Base-by-base conservation (phyloP, 2,797 vertebrate genomes). In the Coilia nasus region DNA sequence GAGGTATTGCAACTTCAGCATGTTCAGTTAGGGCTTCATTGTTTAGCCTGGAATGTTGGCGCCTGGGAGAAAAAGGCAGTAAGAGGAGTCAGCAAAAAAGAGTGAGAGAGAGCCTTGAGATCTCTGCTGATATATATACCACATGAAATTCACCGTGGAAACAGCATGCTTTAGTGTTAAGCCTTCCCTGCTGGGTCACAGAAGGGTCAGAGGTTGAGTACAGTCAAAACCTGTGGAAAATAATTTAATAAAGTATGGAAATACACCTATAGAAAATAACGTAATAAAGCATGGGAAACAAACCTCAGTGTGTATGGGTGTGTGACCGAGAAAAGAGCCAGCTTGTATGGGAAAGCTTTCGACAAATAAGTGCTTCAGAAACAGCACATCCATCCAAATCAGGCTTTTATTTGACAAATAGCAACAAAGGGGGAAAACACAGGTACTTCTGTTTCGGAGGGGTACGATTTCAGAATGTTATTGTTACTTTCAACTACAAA, bases 401-500 rank as follows among this genome's bases (percentile, higher is more conserved):
- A 47, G 46, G 31, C 67, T 19, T 41, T 41, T 17, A 75, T 75
- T 75, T 35, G 67, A 41, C 31, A 35, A 41, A 41, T 75, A 17
- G 14, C 67, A 75, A 75, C 67, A 41, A 41, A 75, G 15, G 31
- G 28, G 3, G 15, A 75, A 75, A 41, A 19, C 3, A 41, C 64
- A 15, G 28, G 67, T 21, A 41, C 67, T 75, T 75, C 67, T 31
- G 2, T 31, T 10, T 12, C 28, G 14, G 64, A 25, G 15, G 17
- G 67, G 67, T 75, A 41, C 17, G 0, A 75, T 75, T 75, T 75
- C 19, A 28, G 15, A 75, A 19, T 75, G 28, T 75, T 75, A 41
- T 75, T 14, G 64, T 82, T 64, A 21, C 47, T 56, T 75, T 75
- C 31, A 75, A 75, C 67, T 75, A 28, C 31, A 75, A 75, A 75